A percentile compares a stretch with the other conserved stretches of the same genome.
phyloP scores from a whole-genome alignment of 2,888 invertebrate species.

The Prosapia bicincta region DNA sequence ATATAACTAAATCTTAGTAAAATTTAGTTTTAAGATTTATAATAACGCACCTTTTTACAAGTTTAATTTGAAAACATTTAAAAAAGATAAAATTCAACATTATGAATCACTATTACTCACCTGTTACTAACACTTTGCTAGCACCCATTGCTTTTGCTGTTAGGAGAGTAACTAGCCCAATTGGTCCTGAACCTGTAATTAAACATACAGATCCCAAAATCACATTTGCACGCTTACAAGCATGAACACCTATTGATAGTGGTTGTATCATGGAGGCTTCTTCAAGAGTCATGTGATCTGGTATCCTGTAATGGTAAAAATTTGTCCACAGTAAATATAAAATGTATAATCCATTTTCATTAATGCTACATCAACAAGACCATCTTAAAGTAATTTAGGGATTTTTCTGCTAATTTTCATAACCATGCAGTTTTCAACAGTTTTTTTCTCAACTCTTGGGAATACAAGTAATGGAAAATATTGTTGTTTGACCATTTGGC shows the following conservation, averaged over 20 bases:
- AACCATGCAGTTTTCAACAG: too few species aligned
- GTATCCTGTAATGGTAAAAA: constrained; percentile 75
- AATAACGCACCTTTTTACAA: not conserved
- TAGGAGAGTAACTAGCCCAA: constrained; percentile 75
- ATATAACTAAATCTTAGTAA: not conserved
- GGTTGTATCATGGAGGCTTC: constrained; percentile 94
- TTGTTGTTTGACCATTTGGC: too few species aligned
- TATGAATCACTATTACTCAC: constrained; percentile 49
- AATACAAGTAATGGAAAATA: too few species aligned
- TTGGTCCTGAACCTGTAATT: constrained; percentile 84
- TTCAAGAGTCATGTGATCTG: constrained; percentile 82
- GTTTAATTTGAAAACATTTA: not conserved
- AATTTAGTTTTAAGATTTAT: too few species aligned
- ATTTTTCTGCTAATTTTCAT: too few species aligned
- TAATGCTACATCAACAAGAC: too few species aligned
- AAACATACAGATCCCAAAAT: constrained; percentile 65
- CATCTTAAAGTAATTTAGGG: too few species aligned
- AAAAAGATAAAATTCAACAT: too few species aligned
- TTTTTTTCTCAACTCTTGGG: too few species aligned
- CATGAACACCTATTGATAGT: constrained; percentile 87
- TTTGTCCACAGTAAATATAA: too few species aligned
- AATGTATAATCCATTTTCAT: too few species aligned
- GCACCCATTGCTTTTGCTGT: constrained; percentile 84
- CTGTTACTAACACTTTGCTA: constrained; percentile 70
- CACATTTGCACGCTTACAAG: constrained; percentile 81